Conservation (phyloP, 2,888 invertebrate species). For the Isoperla grammatica region DNA sequence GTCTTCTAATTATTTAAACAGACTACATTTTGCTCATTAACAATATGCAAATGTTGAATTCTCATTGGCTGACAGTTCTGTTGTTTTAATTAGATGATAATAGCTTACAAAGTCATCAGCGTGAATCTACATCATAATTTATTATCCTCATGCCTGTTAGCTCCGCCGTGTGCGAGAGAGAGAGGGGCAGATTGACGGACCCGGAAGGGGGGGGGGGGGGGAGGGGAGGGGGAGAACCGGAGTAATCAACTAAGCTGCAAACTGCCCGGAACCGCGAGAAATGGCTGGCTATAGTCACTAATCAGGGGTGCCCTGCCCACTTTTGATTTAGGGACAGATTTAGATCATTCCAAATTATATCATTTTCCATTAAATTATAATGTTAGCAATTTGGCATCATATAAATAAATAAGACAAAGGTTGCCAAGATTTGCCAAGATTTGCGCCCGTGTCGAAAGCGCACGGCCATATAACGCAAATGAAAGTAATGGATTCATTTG, state of each 20-base stretch:
- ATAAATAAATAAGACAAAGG: too few species aligned
- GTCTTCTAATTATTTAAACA: slow-evolving; percentile 13
- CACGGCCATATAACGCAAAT: too few species aligned
- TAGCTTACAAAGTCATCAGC: slow-evolving; percentile 11
- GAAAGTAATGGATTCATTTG: too few species aligned
- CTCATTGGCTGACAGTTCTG: slow-evolving; percentile 18
- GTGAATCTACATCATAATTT: slow-evolving; percentile 15
- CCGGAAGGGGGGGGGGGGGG: background rate
- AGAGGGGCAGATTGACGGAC: too few species aligned
- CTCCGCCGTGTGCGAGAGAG: background rate
- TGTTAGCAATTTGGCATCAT: too few species aligned
- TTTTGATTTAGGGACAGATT: background rate
- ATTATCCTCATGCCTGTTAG: background rate
- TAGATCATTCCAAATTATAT: too few species aligned
- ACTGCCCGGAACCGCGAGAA: too few species aligned
- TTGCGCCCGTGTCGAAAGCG: too few species aligned
- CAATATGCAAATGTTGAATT: slow-evolving; percentile 16
- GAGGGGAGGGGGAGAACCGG: background rate
- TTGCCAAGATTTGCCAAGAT: too few species aligned
- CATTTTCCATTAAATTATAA: too few species aligned
- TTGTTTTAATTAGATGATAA: slow-evolving; percentile 19
- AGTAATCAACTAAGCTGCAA: slow-evolving; percentile 7
- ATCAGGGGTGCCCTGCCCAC: too few species aligned
- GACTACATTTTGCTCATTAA: slow-evolving; percentile 9
- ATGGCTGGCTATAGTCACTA: background rate